Conservation (phyloP, 2,113 vertebrate species). For the Empidonax traillii region DNA sequence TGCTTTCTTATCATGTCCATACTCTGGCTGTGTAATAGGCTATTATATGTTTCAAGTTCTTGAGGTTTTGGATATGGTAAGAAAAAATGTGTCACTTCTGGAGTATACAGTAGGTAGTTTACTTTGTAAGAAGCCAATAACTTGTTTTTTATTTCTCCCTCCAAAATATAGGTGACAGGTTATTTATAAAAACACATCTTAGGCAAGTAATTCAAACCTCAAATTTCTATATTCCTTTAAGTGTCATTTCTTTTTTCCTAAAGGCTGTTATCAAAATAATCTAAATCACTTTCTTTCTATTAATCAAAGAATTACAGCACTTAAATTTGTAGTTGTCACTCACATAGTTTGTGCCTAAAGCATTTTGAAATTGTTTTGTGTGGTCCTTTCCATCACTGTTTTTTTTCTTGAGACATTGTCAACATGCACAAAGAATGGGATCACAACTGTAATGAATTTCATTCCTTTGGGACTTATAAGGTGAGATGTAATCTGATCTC, state of each 20-base stretch:
- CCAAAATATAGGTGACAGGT: conserved; percentile 60
- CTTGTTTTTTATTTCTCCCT: conserved; percentile 2
- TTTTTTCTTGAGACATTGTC: conserved; percentile 61
- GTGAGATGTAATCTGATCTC: conserved; percentile 38
- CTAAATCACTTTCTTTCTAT: conserved; percentile 73
- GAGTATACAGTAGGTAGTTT: conserved; percentile 30
- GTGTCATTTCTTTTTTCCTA: conserved; percentile 62
- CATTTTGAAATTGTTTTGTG: conserved; percentile 77
- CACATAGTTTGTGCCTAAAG: conserved; percentile 71
- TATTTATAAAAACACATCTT: conserved; percentile 69
- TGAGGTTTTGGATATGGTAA: conserved; percentile 1
- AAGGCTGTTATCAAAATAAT: conserved; percentile 76
- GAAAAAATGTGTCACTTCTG: conserved; percentile 43
- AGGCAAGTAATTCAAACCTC: conserved; percentile 53
- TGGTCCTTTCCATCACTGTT: conserved; percentile 73
- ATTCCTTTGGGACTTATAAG: conserved; percentile 57
- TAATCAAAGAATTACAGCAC: conserved; percentile 77
- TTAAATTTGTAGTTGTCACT: conserved; percentile 79
- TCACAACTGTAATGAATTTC: conserved; percentile 58
- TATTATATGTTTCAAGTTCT: conserved; percentile 8
- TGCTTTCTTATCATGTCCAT: conserved; percentile 2
- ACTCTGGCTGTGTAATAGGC: background rate
- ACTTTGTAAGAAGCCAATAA: conserved; percentile 55
- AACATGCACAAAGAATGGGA: conserved; percentile 63
- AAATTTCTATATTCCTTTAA: conserved; percentile 63